phyloP scores from a whole-genome alignment of 1,140 invertebrate genomes.

The Formica selysi region DNA sequence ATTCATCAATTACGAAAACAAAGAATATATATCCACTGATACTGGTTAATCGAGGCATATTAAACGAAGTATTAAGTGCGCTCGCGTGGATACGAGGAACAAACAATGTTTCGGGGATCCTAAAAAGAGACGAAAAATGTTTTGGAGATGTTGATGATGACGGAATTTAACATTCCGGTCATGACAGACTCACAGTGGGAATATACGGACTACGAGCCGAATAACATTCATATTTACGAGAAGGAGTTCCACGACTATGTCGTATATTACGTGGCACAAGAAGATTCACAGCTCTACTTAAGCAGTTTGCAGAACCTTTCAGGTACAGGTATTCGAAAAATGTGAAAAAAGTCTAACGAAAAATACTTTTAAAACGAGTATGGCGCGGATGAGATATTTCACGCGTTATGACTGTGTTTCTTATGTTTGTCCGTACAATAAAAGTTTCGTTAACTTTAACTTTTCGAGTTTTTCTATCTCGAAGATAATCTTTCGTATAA shows the following conservation, averaged over 20 bases:
- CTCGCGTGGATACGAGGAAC: background rate
- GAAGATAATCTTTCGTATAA: background rate
- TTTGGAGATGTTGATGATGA: background rate
- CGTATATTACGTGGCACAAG: conserved; percentile 82
- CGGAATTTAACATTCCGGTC: conserved; percentile 18
- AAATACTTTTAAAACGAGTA: background rate
- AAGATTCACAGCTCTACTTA: conserved; percentile 2
- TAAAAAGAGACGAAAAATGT: background rate
- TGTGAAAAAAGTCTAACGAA: background rate
- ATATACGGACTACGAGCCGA: conserved; percentile 79
- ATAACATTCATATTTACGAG: conserved; percentile 82
- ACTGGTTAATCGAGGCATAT: background rate
- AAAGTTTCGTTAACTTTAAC: background rate
- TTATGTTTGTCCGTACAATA: background rate
- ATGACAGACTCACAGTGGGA: conserved; percentile 57
- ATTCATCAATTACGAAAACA: background rate
- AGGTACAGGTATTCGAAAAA: conserved; percentile 51
- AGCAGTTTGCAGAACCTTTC: background rate
- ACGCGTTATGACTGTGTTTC: background rate
- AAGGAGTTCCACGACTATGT: conserved; percentile 82
- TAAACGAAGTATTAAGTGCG: background rate
- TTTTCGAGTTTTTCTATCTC: background rate
- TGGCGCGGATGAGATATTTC: background rate
- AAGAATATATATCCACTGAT: background rate
- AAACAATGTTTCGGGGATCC: background rate